A percentile compares a stretch with the other conserved stretches of the same genome.
Conservation (phyloP, 2,797 vertebrate species). For the Morus bassanus region DNA sequence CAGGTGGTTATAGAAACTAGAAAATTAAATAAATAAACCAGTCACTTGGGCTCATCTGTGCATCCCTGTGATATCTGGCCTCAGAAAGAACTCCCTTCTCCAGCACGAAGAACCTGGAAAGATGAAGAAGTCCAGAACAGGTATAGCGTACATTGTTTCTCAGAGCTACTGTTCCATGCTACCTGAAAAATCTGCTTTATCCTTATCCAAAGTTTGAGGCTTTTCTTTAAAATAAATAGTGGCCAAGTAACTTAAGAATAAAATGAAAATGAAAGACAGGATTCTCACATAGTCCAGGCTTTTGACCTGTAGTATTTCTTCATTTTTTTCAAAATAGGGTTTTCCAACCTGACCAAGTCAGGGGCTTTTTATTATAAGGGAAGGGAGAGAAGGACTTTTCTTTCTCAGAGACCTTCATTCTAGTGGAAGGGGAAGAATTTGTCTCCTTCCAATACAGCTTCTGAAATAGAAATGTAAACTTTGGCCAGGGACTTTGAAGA, state of each 20-base stretch:
- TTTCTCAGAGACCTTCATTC: not conserved
- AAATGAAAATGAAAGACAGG: not conserved
- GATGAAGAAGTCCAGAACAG: not conserved
- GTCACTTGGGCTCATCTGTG: not conserved
- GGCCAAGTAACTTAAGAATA: not conserved
- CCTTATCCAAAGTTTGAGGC: not conserved
- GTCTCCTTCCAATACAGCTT: not conserved
- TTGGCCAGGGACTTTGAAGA: not conserved
- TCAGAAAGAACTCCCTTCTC: not conserved
- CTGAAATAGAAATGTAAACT: not conserved
- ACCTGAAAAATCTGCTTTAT: not conserved
- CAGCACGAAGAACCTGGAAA: not conserved
- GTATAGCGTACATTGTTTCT: not conserved
- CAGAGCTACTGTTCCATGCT: not conserved
- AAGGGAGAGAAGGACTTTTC: not conserved
- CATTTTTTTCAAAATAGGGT: not conserved
- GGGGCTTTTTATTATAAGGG: not conserved
- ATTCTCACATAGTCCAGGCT: not conserved
- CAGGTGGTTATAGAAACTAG: not conserved
- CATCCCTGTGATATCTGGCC: not conserved
- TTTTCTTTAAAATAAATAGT: not conserved
- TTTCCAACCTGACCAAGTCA: not conserved
- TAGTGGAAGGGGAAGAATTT: not conserved
- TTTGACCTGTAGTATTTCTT: not conserved
- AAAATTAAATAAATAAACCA: not conserved